Conservation (phyloP, 2,888 invertebrate species). For the Scelioninae gen. 1 region DNA sequence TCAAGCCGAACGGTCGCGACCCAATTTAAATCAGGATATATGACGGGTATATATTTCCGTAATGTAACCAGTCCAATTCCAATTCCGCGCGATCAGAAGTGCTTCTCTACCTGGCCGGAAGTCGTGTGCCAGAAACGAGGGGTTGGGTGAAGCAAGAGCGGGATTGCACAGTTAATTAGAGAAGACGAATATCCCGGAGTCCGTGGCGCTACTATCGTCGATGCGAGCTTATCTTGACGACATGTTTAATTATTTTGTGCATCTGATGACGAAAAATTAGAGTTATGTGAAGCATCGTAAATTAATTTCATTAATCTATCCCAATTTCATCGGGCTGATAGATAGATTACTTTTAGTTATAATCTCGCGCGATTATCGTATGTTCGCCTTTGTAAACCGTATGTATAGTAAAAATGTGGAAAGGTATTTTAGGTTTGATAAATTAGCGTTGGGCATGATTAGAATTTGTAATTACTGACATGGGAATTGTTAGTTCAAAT, state of each 20-base stretch:
- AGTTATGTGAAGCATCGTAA: background rate
- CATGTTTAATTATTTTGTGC: conserved; percentile 50
- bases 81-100: conserved; percentile 70
- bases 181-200: conserved; percentile 74
- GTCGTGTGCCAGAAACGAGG: conserved; percentile 22
- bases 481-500: too few species aligned
- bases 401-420: too few species aligned
- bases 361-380: too few species aligned
- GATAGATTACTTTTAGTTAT: too few species aligned
- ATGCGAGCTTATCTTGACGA: conserved; percentile 55
- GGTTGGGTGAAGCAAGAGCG: too few species aligned
- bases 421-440: too few species aligned
- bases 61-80: conserved; percentile 77
- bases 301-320: too few species aligned
- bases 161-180: conserved; percentile 76
- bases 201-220: conserved; percentile 69
- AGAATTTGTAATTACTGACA: too few species aligned
- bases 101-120: conserved; percentile 29
- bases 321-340: too few species aligned
- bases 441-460: too few species aligned
- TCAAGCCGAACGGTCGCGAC: conserved; percentile 66
- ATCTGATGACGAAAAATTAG: conserved; percentile 22
- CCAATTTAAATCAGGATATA: conserved; percentile 80
- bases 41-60: conserved; percentile 76
- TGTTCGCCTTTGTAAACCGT: too few species aligned